These are phyloP conservation scores for Jaculus jaculus DNA, from an alignment of 2,113 vertebrate genomes.

Conservation along the genomic window DNA sequence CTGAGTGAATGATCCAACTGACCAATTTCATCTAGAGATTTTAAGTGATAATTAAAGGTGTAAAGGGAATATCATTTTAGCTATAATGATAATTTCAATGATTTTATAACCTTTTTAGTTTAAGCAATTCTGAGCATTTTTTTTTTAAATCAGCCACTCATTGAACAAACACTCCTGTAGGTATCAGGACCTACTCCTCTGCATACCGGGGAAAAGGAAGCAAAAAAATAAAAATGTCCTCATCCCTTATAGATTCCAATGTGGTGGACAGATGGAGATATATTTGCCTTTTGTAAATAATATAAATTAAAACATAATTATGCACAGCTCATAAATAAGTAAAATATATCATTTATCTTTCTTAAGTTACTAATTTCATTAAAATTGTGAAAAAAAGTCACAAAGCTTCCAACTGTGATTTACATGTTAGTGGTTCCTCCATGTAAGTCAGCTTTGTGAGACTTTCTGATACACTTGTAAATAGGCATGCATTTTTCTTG, in stretches of 20 bases:
- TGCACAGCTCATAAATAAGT: background rate
- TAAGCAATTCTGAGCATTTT: background rate
- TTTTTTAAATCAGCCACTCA: background rate
- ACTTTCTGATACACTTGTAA: background rate
- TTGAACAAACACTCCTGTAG: background rate
- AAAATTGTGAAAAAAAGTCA: background rate
- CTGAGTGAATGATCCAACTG: background rate
- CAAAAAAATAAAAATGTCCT: background rate
- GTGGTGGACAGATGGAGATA: fast-evolving
- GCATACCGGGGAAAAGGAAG: background rate
- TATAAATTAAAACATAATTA: background rate
- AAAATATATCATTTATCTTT: background rate
- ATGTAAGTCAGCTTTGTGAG: background rate
- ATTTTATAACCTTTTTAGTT: background rate
- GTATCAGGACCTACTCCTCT: background rate
- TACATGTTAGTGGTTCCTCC: background rate
- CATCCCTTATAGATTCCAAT: background rate
- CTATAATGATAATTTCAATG: background rate
- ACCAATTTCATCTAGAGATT: background rate
- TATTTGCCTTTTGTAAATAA: background rate
- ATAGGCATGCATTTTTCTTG: background rate
- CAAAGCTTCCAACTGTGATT: background rate
- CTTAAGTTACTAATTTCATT: background rate
- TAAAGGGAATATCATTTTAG: background rate
- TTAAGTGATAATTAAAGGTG: background rate